Percentiles rank a stretch among this genome's conserved stretches.
phyloP scores from a whole-genome alignment of 1,140 invertebrate species.

The Latrodectus geometricus region DNA sequence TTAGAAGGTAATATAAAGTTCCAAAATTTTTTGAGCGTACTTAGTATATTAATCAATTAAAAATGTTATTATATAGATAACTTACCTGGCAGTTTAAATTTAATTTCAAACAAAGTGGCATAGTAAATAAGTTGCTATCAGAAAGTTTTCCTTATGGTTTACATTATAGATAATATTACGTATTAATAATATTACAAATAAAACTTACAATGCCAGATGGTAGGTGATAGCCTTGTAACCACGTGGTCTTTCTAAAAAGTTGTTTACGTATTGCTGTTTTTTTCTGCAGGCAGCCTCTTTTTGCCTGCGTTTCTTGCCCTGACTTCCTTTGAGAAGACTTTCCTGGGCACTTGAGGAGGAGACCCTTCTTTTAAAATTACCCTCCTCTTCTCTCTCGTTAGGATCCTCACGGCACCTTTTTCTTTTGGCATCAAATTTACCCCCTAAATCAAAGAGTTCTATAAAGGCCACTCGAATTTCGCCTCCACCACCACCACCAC shows the following conservation, averaged over 20 bases:
- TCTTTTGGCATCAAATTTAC: slow-evolving; percentile 17
- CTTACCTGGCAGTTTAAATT: too few species aligned
- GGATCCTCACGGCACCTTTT: neutral
- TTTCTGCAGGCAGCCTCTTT: slow-evolving; percentile 87
- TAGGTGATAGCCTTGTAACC: slow-evolving; percentile 85
- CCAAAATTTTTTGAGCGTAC: too few species aligned
- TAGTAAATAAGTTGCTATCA: too few species aligned
- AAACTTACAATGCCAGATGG: slow-evolving; percentile 90
- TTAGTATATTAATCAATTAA: too few species aligned
- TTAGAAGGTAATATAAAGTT: too few species aligned
- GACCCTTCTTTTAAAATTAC: neutral
- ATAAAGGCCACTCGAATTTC: slow-evolving; percentile 55
- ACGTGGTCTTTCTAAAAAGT: slow-evolving; percentile 90
- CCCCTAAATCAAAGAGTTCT: slow-evolving; percentile 50
- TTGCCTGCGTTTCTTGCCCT: slow-evolving; percentile 71
- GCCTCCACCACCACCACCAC: neutral
- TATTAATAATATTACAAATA: neutral
- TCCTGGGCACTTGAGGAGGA: slow-evolving; percentile 7
- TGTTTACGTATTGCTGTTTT: slow-evolving; percentile 89
- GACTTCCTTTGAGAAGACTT: slow-evolving; percentile 11
- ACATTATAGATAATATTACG: too few species aligned
- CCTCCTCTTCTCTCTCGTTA: neutral
- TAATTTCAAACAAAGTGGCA: too few species aligned
- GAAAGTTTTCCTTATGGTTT: too few species aligned
- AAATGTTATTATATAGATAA: too few species aligned